phyloP scores from a whole-genome alignment of 2,797 vertebrate species.

The Syngnathus acus region DNA sequence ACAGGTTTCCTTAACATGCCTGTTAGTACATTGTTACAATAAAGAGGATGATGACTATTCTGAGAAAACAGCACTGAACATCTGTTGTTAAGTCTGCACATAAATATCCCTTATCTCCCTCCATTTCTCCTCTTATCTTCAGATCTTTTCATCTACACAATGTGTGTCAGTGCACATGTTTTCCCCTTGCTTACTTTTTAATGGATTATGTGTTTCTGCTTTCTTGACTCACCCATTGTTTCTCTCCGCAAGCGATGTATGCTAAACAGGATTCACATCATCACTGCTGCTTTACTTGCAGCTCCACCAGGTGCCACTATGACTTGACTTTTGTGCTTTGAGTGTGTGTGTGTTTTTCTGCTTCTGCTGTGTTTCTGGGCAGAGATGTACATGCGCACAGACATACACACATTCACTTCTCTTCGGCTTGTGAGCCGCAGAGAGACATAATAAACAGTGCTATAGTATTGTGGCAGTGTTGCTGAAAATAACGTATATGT shows the following conservation, averaged over 20 bases:
- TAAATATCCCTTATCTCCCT: conserved; percentile 13
- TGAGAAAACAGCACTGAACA: background rate
- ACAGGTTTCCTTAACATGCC: conserved; percentile 12
- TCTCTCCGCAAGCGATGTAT: background rate
- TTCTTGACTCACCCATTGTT: background rate
- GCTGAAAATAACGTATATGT: conserved; percentile 24
- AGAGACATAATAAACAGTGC: too few species aligned
- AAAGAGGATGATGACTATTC: background rate
- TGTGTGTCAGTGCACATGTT: background rate
- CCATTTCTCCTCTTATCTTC: conserved; percentile 24
- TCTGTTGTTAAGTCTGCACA: background rate
- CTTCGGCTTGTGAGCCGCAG: conserved; percentile 11
- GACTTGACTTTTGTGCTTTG: conserved; percentile 20
- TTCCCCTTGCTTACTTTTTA: conserved; percentile 3
- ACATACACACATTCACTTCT: background rate
- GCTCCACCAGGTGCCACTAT: conserved; percentile 18
- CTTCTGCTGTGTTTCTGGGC: conserved; percentile 5
- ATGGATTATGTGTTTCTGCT: conserved; percentile 1
- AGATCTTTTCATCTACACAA: conserved; percentile 6
- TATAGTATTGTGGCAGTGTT: conserved; percentile 17
- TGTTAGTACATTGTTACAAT: background rate
- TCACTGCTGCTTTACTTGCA: background rate
- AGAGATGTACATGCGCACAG: background rate
- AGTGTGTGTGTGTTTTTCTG: conserved; percentile 11
- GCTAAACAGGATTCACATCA: background rate